phyloP scores from a whole-genome alignment of 1,140 invertebrate genomes.

The Andricus grossulariae region DNA sequence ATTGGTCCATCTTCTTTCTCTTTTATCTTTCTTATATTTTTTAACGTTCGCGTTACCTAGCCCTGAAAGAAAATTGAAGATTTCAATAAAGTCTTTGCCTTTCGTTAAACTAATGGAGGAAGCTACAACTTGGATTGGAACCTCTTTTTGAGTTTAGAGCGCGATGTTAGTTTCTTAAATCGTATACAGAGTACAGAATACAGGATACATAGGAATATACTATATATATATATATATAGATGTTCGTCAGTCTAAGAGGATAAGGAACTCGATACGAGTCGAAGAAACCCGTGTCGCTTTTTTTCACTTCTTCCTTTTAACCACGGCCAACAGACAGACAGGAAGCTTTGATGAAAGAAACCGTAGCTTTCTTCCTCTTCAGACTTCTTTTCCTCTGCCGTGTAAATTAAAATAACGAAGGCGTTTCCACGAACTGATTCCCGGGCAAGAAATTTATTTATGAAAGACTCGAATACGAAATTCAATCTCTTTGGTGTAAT shows the following conservation, averaged over 20 bases:
- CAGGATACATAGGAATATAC: not conserved
- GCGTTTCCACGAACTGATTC: conserved; percentile 5
- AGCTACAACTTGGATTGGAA: conserved; percentile 31
- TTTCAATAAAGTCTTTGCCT: conserved; percentile 41
- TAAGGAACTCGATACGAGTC: conserved; percentile 62
- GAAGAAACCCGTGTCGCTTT: conserved; percentile 57
- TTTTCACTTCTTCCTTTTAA: conserved; percentile 61
- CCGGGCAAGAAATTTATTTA: conserved; percentile 17
- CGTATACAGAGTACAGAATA: conserved; percentile 34
- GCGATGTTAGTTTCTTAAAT: conserved; percentile 34
- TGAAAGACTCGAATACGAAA: not conserved
- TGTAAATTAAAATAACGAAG: conserved; percentile 26
- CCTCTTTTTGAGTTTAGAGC: not conserved
- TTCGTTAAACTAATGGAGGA: conserved; percentile 56
- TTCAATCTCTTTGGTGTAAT: not conserved
- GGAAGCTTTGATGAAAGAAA: conserved; percentile 52
- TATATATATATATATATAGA: conserved; percentile 36
- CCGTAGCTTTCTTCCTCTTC: conserved; percentile 48
- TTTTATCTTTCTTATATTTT: conserved; percentile 5
- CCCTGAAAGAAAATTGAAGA: not conserved
- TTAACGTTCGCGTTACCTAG: not conserved
- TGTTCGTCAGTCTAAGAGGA: conserved; percentile 61
- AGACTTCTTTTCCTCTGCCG: not conserved
- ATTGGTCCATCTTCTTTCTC: not conserved
- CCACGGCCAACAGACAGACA: conserved; percentile 42